phyloP scores from a whole-genome alignment of 2,888 invertebrate species.

The Anthrax anthrax region DNA sequence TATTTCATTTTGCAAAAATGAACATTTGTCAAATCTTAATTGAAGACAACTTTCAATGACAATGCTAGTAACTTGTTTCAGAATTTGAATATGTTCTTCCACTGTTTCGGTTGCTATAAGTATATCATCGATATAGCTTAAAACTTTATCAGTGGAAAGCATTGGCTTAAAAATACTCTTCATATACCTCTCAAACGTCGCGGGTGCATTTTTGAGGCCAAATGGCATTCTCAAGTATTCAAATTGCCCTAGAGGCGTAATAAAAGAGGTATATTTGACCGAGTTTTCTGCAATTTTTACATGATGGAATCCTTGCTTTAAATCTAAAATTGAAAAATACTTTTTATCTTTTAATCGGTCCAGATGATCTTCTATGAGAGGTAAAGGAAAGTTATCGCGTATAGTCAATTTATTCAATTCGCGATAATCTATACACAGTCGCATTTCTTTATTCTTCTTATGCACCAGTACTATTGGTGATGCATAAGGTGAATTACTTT shows the following conservation, averaged over 20 bases:
- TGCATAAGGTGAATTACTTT: no score
- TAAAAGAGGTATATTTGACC: not conserved
- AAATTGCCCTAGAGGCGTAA: not conserved
- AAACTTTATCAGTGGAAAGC: not conserved
- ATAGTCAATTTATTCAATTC: no score
- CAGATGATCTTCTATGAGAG: no score
- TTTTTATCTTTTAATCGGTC: no score
- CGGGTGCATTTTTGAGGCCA: not conserved
- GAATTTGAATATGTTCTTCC: not conserved
- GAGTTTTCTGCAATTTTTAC: not conserved
- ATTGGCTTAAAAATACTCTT: not conserved
- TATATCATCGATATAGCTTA: not conserved
- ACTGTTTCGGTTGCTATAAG: not conserved
- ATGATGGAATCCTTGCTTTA: no score
- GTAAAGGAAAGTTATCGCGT: no score
- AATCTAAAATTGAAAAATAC: no score
- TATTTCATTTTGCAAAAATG: not conserved
- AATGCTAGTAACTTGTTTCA: not conserved
- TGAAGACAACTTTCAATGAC: not conserved
- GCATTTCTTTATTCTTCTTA: no score
- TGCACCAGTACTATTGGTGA: no score
- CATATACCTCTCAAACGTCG: not conserved
- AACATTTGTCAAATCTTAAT: not conserved
- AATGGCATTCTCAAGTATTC: not conserved
- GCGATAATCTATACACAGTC: no score